These are phyloP conservation scores for Ciconia stormi DNA, from an alignment of 2,113 vertebrate genomes.

Conservation along the genomic window DNA sequence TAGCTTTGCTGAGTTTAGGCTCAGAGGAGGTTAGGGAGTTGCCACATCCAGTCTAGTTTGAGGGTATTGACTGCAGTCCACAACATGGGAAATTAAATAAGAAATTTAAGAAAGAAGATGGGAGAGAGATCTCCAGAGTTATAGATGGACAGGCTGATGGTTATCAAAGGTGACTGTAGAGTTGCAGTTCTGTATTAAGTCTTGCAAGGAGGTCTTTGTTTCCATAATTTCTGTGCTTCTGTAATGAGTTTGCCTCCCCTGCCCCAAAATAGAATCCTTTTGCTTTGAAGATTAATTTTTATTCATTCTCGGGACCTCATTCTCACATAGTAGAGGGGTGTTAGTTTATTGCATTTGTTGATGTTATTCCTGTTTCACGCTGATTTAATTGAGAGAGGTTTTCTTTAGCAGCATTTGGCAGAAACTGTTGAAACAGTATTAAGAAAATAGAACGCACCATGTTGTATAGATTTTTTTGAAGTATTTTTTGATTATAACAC, in stretches of 20 bases:
- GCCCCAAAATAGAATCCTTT: not conserved
- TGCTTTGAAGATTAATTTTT: constrained; percentile 12
- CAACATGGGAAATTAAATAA: not conserved
- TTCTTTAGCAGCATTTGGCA: constrained; percentile 19
- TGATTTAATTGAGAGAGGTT: constrained; percentile 43
- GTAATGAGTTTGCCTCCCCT: not conserved
- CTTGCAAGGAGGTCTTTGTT: not conserved
- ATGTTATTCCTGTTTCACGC: not conserved
- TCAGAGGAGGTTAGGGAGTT: rapidly evolving
- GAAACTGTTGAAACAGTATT: constrained; percentile 15
- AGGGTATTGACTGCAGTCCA: not conserved
- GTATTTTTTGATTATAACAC: not conserved
- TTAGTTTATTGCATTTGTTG: constrained; percentile 28
- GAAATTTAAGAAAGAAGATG: not conserved
- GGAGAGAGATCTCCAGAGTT: not conserved
- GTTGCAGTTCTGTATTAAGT: not conserved
- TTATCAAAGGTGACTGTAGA: not conserved
- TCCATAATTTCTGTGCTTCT: not conserved
- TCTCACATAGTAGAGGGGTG: not conserved
- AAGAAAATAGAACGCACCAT: not conserved
- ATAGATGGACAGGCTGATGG: not conserved
- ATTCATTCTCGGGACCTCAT: not conserved
- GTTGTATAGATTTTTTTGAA: constrained; percentile 6
- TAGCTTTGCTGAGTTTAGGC: not conserved
- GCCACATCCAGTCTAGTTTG: not conserved